Evolutionary conservation across 1,140 invertebrate genomes (phyloP).

Genomic region (Caerostris darwini): DNA sequence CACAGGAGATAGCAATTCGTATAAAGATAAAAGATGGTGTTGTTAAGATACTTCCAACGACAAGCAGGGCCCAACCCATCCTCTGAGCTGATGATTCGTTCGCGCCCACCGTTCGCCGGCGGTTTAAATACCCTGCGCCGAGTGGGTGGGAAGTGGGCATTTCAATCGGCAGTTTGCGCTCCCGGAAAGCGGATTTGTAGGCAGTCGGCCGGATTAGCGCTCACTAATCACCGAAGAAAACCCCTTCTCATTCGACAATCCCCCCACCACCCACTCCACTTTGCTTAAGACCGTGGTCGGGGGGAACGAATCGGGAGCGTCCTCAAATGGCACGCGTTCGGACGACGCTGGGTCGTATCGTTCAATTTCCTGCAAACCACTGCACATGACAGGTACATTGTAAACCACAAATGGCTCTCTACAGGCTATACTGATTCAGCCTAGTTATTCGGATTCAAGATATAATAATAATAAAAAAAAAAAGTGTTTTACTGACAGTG

Average conservation of each 20-base stretch:
- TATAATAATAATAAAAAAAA: no score
- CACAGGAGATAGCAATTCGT: no score
- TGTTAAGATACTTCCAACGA: no score
- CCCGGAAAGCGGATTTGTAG: constrained; percentile 35
- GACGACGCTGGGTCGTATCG: not conserved
- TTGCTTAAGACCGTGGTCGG: constrained; percentile 59
- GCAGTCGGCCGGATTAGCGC: constrained; percentile 54
- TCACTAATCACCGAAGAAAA: constrained; percentile 69
- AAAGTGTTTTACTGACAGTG: no score
- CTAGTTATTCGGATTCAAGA: no score
- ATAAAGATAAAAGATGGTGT: no score
- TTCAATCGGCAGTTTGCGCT: constrained; percentile 42
- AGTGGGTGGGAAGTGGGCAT: not conserved
- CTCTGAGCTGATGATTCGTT: not conserved
- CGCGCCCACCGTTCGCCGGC: not conserved
- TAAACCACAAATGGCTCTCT: no score
- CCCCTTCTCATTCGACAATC: not conserved
- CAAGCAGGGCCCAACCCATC: not conserved
- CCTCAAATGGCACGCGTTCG: not conserved
- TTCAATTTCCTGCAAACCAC: no score
- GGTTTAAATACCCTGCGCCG: not conserved
- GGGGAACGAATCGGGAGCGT: not conserved
- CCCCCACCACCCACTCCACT: constrained; percentile 7
- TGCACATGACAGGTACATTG: no score
- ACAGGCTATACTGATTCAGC: no score